Conservation (phyloP, 2,113 vertebrate species). For the Fregata magnificens region DNA sequence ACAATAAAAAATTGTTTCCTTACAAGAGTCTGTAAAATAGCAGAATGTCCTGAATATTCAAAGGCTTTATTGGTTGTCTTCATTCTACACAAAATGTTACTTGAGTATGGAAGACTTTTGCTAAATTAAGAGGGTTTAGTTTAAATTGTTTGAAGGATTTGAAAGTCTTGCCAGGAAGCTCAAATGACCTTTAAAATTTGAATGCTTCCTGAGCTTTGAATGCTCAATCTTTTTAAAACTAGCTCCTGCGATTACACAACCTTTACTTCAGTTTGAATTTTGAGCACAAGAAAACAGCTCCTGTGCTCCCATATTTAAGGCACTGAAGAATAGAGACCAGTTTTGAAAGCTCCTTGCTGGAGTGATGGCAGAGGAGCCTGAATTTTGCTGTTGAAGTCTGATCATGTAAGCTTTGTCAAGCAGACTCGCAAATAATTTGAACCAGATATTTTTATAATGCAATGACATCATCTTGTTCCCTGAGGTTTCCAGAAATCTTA, state of each 20-base stretch:
- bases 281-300: neutral
- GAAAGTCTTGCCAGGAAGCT: neutral
- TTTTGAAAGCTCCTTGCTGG: neutral
- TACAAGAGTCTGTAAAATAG: neutral
- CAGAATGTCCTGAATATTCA: constrained; percentile 64
- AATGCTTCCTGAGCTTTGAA: neutral
- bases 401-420: neutral
- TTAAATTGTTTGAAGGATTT: constrained; percentile 16
- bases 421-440: neutral
- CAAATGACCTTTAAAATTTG: neutral
- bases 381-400: neutral
- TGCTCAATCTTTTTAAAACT: neutral
- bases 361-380: neutral
- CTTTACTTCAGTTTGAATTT: neutral
- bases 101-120: neutral
- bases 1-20: neutral
- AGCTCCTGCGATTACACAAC: neutral
- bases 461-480: constrained; percentile 36
- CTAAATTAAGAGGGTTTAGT: neutral
- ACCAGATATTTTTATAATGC: constrained; percentile 21
- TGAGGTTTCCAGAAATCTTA: constrained; percentile 12
- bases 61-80: constrained; percentile 31
- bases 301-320: neutral
- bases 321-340: neutral
- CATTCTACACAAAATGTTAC: constrained; percentile 2